phyloP scores from a whole-genome alignment of 1,140 invertebrate genomes.

The Calliopsis andreniformis region DNA sequence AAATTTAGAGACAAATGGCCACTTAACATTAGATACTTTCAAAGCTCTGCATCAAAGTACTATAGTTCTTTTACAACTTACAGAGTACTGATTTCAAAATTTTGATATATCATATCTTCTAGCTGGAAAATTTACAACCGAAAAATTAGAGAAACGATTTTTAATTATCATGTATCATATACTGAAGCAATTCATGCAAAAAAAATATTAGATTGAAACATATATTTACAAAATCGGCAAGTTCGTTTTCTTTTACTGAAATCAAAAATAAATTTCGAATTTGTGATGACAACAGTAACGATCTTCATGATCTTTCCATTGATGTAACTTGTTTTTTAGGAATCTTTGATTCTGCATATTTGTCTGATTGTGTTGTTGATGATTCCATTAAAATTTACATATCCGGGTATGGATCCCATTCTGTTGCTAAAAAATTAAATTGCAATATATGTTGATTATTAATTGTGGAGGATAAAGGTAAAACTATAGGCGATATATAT shows the following conservation, averaged over 20 bases:
- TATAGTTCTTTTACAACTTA: conserved; percentile 3
- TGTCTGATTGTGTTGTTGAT: conserved; percentile 13
- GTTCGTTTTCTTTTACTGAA: neutral
- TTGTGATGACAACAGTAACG: neutral
- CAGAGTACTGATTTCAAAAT: conserved; percentile 1
- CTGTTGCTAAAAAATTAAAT: neutral
- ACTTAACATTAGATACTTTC: conserved; percentile 16
- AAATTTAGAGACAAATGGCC: conserved; percentile 1
- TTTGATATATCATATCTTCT: conserved; percentile 3
- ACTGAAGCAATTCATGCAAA: too few species aligned
- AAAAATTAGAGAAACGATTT: conserved; percentile 8
- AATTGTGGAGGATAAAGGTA: conserved; percentile 7
- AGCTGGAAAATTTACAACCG: conserved; percentile 3
- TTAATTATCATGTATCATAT: too few species aligned
- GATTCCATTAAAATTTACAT: conserved; percentile 8
- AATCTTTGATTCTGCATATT: neutral
- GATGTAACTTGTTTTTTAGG: neutral
- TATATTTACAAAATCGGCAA: conserved; percentile 5
- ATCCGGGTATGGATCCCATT: neutral
- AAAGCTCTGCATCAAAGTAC: conserved; percentile 14
- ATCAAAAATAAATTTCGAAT: conserved; percentile 11
- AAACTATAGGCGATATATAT: neutral
- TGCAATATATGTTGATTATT: neutral
- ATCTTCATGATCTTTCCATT: neutral
- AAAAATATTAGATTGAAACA: neutral